These are phyloP conservation scores for Sclerurus mexicanus DNA, from an alignment of 2,113 vertebrate species.

Conservation along the genomic window DNA sequence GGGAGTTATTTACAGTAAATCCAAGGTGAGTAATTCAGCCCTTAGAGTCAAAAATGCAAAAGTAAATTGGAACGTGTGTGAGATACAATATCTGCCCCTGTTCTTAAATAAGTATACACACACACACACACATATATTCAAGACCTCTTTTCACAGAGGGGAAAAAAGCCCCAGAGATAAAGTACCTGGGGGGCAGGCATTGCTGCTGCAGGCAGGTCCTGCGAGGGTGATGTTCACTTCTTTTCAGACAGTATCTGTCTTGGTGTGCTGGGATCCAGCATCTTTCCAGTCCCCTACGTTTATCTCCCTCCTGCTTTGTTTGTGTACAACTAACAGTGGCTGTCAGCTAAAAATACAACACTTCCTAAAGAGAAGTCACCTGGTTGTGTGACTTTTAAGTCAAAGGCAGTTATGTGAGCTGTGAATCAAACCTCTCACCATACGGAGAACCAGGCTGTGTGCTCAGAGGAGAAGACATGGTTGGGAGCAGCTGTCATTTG, in stretches of 20 bases:
- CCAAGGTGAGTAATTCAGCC: neutral
- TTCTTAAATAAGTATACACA: neutral
- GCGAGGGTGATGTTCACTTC: accelerated
- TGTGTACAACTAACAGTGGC: neutral
- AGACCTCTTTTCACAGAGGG: too few relatives aligned
- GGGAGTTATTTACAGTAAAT: neutral
- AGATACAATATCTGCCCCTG: neutral
- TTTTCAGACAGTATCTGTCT: neutral
- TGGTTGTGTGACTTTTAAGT: neutral
- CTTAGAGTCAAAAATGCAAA: neutral
- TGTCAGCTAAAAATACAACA: neutral
- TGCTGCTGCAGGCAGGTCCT: neutral
- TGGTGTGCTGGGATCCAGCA: neutral
- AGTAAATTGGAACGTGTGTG: accelerated
- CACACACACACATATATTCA: neutral
- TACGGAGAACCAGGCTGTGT: neutral
- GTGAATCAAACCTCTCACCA: neutral
- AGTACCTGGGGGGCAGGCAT: accelerated
- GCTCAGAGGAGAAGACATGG: neutral
- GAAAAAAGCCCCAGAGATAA: neutral
- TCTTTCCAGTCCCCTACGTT: accelerated
- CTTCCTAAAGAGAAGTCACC: neutral
- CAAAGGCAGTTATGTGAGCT: accelerated
- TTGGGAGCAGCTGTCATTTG: neutral
- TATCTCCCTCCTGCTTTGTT: neutral